Conservation (phyloP, 2,113 vertebrate genomes). For the Percina caprodes region DNA sequence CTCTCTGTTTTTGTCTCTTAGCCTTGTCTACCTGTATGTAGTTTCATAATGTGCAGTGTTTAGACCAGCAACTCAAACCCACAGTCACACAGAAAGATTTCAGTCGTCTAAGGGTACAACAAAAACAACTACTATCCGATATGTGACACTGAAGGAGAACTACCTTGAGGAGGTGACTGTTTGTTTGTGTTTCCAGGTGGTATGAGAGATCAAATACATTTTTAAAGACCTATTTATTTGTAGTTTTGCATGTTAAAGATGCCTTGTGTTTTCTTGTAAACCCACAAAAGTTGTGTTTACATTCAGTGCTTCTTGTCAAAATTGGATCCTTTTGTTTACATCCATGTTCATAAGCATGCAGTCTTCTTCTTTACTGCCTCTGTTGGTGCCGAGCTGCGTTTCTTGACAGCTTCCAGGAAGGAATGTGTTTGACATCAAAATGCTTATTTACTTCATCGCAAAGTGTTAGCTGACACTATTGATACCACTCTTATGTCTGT, state of each 20-base stretch:
- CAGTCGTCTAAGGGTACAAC: slow-evolving; percentile 37
- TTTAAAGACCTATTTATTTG: background rate
- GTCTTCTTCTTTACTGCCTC: too few species aligned
- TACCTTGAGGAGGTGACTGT: background rate
- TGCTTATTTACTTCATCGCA: background rate
- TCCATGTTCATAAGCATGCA: too few species aligned
- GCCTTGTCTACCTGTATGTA: slow-evolving; percentile 46
- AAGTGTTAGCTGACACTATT: background rate
- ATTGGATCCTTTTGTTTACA: background rate
- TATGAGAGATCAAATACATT: background rate
- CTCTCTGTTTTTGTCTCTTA: slow-evolving; percentile 7
- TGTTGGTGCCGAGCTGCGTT: too few species aligned
- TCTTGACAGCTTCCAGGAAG: too few species aligned
- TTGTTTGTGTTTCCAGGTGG: slow-evolving; percentile 5
- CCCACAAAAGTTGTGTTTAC: background rate
- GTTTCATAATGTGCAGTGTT: slow-evolving; percentile 47
- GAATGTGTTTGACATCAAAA: background rate
- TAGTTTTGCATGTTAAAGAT: background rate
- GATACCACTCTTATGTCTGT: background rate
- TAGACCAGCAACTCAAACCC: slow-evolving; percentile 59
- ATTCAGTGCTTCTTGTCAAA: background rate
- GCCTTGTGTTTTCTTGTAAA: background rate
- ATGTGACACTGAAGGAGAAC: background rate
- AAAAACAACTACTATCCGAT: slow-evolving; percentile 57
- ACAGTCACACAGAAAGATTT: slow-evolving; percentile 47